These are phyloP conservation scores for Poicephalus meyeri DNA, from an alignment of 2,113 vertebrate genomes.

Conservation along the genomic window DNA sequence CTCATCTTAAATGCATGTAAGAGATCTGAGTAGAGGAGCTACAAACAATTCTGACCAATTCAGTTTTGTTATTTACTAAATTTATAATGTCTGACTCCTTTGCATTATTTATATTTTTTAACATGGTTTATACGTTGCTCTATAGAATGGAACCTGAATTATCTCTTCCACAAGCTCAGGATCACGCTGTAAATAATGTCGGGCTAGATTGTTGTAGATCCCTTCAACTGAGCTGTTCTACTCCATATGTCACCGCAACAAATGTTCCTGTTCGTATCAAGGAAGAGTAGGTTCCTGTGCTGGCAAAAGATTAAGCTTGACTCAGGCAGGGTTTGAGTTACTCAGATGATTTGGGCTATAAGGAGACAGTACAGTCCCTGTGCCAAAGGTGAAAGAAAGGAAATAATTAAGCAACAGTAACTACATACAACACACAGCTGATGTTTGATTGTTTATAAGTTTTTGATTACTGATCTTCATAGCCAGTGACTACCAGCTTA, in stretches of 20 bases:
- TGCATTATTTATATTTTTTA: neutral
- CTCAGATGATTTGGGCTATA: neutral
- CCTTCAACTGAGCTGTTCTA: neutral
- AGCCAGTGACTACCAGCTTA: neutral
- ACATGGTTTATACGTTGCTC: neutral
- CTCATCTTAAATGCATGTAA: neutral
- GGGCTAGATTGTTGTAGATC: neutral
- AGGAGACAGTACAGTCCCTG: neutral
- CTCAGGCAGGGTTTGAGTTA: neutral
- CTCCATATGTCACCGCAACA: fast-evolving
- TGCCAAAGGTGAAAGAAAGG: neutral
- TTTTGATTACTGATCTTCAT: neutral
- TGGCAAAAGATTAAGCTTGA: neutral
- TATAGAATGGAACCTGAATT: neutral
- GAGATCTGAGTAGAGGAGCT: neutral
- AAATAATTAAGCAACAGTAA: neutral
- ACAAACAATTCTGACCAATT: neutral
- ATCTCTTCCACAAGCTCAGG: neutral
- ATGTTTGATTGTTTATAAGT: neutral
- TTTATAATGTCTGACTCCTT: neutral
- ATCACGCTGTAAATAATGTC: fast-evolving
- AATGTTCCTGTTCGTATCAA: neutral
- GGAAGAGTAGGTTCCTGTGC: neutral
- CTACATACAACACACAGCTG: neutral
- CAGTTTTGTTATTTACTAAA: neutral